These are phyloP conservation scores for Eilema griseolum DNA, from an alignment of 2,888 invertebrate species.

Conservation along the genomic window DNA sequence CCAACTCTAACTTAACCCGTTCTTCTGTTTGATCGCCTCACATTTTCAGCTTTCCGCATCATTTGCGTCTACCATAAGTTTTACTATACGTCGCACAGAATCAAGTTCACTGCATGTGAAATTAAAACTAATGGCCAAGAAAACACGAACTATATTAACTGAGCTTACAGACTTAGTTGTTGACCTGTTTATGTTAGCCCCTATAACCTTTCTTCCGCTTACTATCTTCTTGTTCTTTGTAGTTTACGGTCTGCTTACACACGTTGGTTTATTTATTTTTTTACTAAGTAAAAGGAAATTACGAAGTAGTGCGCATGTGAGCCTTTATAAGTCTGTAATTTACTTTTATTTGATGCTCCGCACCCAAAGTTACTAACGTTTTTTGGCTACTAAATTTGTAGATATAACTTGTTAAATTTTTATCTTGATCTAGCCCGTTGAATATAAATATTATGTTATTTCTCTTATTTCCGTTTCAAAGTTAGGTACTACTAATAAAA, in stretches of 20 bases:
- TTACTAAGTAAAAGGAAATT: conserved; percentile 50
- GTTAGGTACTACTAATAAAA: too few species aligned
- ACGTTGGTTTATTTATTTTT: conserved; percentile 48
- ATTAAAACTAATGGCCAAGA: conserved; percentile 73
- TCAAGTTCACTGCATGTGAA: conserved; percentile 64
- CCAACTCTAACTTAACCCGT: conserved; percentile 37
- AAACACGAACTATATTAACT: conserved; percentile 72
- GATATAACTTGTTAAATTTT: neutral
- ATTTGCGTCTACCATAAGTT: conserved; percentile 80
- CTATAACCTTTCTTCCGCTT: conserved; percentile 66
- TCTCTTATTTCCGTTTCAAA: neutral
- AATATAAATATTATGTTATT: neutral
- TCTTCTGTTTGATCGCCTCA: conserved; percentile 50
- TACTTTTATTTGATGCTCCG: conserved; percentile 32
- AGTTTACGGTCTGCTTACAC: conserved; percentile 49
- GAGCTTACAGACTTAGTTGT: conserved; percentile 59
- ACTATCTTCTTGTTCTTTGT: conserved; percentile 65
- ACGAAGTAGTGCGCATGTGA: conserved; percentile 42
- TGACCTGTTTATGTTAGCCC: conserved; percentile 77
- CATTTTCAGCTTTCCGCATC: conserved; percentile 62
- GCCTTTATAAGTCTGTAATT: conserved; percentile 33
- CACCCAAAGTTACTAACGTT: conserved; percentile 20
- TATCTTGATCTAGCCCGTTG: neutral
- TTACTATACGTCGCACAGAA: conserved; percentile 69
- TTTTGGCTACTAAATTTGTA: neutral